Percentiles rank a stretch among this genome's conserved stretches.
phyloP scores from a whole-genome alignment of 2,888 invertebrate species.

The Drosophila eohydei region DNA sequence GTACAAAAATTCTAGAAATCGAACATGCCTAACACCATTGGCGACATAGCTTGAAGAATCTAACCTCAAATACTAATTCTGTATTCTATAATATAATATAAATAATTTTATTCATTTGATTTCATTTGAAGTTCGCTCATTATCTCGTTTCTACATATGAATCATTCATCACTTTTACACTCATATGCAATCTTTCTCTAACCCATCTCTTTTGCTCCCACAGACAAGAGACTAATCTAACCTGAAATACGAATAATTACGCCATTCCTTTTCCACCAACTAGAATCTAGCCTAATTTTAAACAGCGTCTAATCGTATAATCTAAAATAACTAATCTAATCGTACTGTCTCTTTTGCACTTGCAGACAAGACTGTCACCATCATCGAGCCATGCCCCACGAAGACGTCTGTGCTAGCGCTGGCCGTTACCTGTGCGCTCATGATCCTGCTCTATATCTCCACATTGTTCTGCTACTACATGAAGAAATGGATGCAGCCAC shows the following conservation, averaged over 20 bases:
- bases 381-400: conserved; percentile 96
- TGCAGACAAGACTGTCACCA: conserved; percentile 95
- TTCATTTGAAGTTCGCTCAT: neutral
- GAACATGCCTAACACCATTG: neutral
- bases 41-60: neutral
- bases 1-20: neutral
- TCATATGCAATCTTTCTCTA: too few relatives aligned
- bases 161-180: too few relatives aligned
- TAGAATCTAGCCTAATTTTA: neutral
- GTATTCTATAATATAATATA: neutral
- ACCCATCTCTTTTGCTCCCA: neutral
- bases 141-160: too few relatives aligned
- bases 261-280: neutral
- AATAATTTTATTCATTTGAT: neutral
- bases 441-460: conserved; percentile 95
- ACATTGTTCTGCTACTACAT: conserved; percentile 97
- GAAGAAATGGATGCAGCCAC: conserved; percentile 95
- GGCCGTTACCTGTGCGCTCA: conserved; percentile 95
- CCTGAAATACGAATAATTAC: neutral
- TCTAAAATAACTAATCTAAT: neutral
- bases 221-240: neutral
- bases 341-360: neutral
- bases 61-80: neutral
- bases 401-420: conserved; percentile 95
- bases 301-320: neutral